Base-by-base conservation (phyloP, 2,797 vertebrate genomes). In the Coracias cyanogaster region DNA sequence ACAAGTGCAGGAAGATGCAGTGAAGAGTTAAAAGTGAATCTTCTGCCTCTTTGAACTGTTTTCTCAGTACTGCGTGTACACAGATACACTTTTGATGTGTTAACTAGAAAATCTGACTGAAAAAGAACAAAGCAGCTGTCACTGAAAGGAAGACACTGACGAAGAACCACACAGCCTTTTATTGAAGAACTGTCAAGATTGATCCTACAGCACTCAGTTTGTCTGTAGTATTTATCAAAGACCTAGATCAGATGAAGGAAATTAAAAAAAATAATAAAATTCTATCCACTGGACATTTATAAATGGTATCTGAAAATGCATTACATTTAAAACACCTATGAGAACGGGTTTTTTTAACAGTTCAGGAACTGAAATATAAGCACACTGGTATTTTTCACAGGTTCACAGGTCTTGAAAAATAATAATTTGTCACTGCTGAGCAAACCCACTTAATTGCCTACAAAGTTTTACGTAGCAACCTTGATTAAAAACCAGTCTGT, bases 101-200 rank as follows among this genome's bases (percentile, higher is more conserved):
- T 99, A 98, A 99, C 98, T 98, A 98, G 98, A 98, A 98, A 98
- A 99, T 98, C 98, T 99, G 98, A 99, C 98, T 98, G 97, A 97
- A 97, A 98, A 97, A 99, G 99, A 99, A 99, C 99, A 99, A 99
- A 99, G 99, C 98, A 98, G 97, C 98, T 99, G 98, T 99, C 98
- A 99, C 97, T 98, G 97, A 98, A 96, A 98, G 98, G 98, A 98
- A 99, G 97, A 98, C 98, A 98, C 98, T 99, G 98, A 98, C 98
- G 98, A 98, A 98, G 98, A 98, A 98, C 98, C 98, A 98, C 97
- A 97, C 97, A 98, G 98, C 97, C 98, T 98, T 99, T 98, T 99
- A 99, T 98, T 98, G 98, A 99, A 98, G 98, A 99, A 98, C 98
- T 99, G 99, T 99, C 99, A 98, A 98, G 98, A 97, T 95, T 98